Evolutionary conservation across 2,888 invertebrate species (phyloP).

Genomic region (Proisotoma minuta): DNA sequence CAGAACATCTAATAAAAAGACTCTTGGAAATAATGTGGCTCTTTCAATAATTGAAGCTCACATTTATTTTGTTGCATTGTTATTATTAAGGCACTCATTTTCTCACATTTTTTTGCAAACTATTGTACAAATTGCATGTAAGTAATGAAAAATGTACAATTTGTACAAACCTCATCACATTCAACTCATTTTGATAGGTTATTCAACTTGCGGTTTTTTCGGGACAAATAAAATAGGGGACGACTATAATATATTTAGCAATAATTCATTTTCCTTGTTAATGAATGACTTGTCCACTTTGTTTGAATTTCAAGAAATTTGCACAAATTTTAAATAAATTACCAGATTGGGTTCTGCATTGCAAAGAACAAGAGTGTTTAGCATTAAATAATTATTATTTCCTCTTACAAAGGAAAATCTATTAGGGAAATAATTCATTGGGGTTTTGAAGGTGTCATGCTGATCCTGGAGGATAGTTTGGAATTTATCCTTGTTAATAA

Average conservation of each 20-base stretch:
- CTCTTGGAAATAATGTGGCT: background rate
- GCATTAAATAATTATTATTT: conserved; percentile 34
- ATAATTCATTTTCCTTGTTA: background rate
- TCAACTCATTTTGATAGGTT: conserved; percentile 16
- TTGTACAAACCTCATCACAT: background rate
- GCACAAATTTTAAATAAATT: background rate
- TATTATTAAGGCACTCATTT: background rate
- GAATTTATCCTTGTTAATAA: background rate
- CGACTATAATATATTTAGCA: conserved; percentile 8
- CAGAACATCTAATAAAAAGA: background rate
- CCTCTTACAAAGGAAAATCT: conserved; percentile 17
- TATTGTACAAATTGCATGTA: background rate
- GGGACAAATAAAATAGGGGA: conserved; percentile 4
- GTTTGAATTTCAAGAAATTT: background rate
- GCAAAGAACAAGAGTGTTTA: background rate
- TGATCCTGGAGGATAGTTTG: conserved; percentile 22
- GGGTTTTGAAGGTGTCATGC: conserved; percentile 36
- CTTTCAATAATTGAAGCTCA: background rate
- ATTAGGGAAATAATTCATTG: conserved; percentile 40
- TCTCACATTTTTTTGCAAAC: background rate
- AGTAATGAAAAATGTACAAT: background rate
- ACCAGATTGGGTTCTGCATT: background rate
- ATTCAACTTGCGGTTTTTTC: conserved; percentile 27
- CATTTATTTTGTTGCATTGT: background rate
- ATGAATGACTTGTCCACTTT: background rate